A percentile compares a stretch with the other conserved stretches of the same genome.
Evolutionary conservation across 1,140 invertebrate genomes (phyloP).

Genomic region (Papilio helenus): DNA sequence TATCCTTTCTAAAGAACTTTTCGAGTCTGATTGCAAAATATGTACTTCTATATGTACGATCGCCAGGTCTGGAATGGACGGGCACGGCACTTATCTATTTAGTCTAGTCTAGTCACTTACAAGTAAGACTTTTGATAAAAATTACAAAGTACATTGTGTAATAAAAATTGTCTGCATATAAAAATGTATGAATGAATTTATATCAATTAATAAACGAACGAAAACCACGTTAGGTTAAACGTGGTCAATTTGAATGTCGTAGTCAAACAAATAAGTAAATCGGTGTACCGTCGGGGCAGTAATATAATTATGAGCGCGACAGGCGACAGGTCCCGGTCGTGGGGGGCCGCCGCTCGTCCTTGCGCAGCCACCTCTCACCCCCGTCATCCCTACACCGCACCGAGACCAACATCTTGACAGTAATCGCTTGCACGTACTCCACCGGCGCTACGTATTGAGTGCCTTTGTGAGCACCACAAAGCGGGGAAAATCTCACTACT

Average conservation of each 20-base stretch:
- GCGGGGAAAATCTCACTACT: not conserved
- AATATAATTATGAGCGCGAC: slow-evolving; percentile 27
- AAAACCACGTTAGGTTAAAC: not conserved
- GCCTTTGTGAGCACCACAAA: slow-evolving; percentile 28
- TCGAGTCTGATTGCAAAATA: not conserved
- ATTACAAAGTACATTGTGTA: not conserved
- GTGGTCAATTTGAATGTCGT: not conserved
- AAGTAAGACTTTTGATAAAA: not conserved
- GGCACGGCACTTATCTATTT: no score
- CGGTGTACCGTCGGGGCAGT: slow-evolving; percentile 10
- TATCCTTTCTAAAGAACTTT: slow-evolving; percentile 2
- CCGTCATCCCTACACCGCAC: no score
- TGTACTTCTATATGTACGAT: not conserved
- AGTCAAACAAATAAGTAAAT: slow-evolving; percentile 21
- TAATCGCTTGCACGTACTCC: slow-evolving; percentile 32
- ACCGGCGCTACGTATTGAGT: slow-evolving; percentile 25
- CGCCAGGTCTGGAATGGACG: not conserved
- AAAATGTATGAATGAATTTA: not conserved
- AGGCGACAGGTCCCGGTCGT: not conserved
- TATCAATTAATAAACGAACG: not conserved
- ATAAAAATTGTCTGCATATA: not conserved
- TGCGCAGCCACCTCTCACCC: not conserved
- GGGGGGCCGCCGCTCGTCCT: not conserved
- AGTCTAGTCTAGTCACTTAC: no score
- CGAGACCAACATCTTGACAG: slow-evolving; percentile 27